A percentile compares a stretch with the other conserved stretches of the same genome.
Evolutionary conservation across 2,113 vertebrate genomes (phyloP).

Genomic region (Esox niger): DNA sequence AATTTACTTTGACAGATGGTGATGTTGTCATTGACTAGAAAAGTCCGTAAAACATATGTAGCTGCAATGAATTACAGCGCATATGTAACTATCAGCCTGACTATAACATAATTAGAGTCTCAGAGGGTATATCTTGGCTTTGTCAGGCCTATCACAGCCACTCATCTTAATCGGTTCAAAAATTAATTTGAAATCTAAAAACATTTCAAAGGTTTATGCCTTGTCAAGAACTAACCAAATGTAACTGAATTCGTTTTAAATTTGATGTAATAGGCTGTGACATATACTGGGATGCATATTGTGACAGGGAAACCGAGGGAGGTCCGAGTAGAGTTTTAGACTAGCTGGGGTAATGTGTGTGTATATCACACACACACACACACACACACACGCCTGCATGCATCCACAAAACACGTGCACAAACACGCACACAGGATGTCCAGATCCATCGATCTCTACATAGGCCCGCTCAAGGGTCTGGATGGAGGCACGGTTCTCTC

Average conservation of each 20-base stretch:
- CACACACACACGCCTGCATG: no score
- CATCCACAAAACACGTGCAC: no score
- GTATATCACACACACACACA: not conserved
- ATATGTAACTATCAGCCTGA: no score
- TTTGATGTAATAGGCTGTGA: not conserved
- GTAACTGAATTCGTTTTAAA: not conserved
- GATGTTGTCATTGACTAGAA: no score
- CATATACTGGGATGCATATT: not conserved
- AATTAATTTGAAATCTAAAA: not conserved
- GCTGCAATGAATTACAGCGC: no score
- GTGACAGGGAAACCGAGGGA: not conserved
- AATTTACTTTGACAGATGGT: no score
- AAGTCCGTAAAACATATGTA: no score
- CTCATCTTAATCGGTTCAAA: not conserved
- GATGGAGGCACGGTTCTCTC: not conserved
- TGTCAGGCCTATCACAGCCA: not conserved
- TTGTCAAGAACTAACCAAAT: not conserved
- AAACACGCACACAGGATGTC: not conserved
- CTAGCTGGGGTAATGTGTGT: constrained; percentile 1
- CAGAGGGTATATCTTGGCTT: no score
- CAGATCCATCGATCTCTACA: not conserved
- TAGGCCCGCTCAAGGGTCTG: no score
- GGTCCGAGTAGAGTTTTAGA: not conserved
- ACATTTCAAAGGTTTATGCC: not conserved
- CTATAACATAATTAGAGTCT: no score